Evolutionary conservation across 2,888 invertebrate genomes (phyloP).

Genomic region (Ceraclea dissimilis): DNA sequence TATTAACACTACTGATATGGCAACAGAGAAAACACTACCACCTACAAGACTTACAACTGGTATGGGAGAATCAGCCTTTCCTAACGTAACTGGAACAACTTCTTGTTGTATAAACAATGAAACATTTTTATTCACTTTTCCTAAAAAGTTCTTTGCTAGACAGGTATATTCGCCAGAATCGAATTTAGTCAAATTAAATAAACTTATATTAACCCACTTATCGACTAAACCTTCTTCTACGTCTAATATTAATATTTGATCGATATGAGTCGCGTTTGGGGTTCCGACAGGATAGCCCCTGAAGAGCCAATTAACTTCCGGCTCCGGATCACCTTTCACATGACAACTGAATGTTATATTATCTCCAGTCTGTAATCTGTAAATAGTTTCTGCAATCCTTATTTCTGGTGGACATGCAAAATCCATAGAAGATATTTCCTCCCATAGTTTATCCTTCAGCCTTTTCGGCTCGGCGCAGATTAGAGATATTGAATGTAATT

Average conservation of each 20-base stretch:
- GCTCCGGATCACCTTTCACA: slow-evolving; percentile 63
- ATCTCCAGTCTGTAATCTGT: slow-evolving; percentile 44
- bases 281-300: slow-evolving; percentile 42
- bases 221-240: slow-evolving; percentile 39
- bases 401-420: slow-evolving; percentile 67
- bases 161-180: slow-evolving; percentile 62
- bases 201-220: slow-evolving; percentile 55
- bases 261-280: slow-evolving; percentile 35
- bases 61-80: slow-evolving; percentile 44
- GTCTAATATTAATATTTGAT: slow-evolving; percentile 35
- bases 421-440: slow-evolving; percentile 53
- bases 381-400: slow-evolving; percentile 38
- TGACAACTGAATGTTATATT: slow-evolving; percentile 65
- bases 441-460: slow-evolving; percentile 57
- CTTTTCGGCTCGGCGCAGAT: slow-evolving; percentile 54
- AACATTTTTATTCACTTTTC: slow-evolving; percentile 43
- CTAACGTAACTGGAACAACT: slow-evolving; percentile 52
- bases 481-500: slow-evolving; percentile 56
- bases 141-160: slow-evolving; percentile 52
- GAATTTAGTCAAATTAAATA: slow-evolving; percentile 54
- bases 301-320: slow-evolving; percentile 63
- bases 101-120: slow-evolving; percentile 51
- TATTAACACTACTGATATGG: slow-evolving; percentile 33
- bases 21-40: slow-evolving; percentile 38
- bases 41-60: slow-evolving; percentile 47